Evolutionary conservation across 1,140 invertebrate species (phyloP).

Genomic region (Trialeurodes vaporariorum): DNA sequence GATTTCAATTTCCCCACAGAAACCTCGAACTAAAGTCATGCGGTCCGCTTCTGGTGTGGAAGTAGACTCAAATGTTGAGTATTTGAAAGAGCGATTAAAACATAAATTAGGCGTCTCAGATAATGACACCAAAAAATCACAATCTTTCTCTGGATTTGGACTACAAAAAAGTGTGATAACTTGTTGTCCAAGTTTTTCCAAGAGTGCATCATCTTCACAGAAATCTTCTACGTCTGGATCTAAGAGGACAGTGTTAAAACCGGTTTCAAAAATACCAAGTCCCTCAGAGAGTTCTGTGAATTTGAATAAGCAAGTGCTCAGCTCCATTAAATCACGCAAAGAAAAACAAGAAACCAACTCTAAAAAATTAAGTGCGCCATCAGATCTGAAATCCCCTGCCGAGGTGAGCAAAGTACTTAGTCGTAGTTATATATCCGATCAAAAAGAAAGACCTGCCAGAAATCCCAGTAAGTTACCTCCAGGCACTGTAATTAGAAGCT

Average conservation of each 20-base stretch:
- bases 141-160: background rate
- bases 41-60: conserved; percentile 16
- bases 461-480: conserved; percentile 25
- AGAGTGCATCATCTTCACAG: background rate
- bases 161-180: background rate
- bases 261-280: background rate
- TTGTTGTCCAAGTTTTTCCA: background rate
- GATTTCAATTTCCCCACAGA: conserved; percentile 33
- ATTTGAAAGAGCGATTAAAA: conserved; percentile 18
- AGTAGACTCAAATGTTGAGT: conserved; percentile 21
- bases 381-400: conserved; percentile 43
- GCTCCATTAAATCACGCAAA: conserved; percentile 17
- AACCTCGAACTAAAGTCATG: conserved; percentile 37
- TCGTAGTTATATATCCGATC: conserved; percentile 26
- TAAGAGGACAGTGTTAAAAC: background rate
- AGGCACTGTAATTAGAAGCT: conserved; percentile 34
- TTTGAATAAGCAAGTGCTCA: conserved; percentile 11
- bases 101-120: conserved; percentile 16
- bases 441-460: conserved; percentile 23
- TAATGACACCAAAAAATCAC: conserved; percentile 3
- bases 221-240: background rate
- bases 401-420: conserved; percentile 45
- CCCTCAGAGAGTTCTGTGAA: background rate
- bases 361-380: conserved; percentile 34
- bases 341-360: conserved; percentile 14